A percentile compares a stretch with the other conserved stretches of the same genome.
phyloP scores from a whole-genome alignment of 2,113 vertebrate species.

The Empidonax traillii region DNA sequence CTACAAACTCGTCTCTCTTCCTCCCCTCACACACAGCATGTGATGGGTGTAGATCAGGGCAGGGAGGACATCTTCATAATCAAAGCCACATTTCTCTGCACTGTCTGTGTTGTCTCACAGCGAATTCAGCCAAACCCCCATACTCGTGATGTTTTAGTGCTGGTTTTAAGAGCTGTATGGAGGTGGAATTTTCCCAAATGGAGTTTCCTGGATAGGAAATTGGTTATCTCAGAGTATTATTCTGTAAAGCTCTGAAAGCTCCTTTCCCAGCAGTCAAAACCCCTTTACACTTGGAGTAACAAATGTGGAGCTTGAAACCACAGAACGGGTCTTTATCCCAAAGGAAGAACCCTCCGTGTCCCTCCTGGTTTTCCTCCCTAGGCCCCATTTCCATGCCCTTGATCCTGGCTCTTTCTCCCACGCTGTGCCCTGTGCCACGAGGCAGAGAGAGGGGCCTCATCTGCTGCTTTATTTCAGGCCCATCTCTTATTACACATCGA shows the following conservation, averaged over 20 bases:
- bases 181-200: neutral
- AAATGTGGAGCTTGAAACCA: neutral
- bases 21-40: neutral
- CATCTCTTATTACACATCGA: conserved; percentile 26
- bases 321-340: neutral
- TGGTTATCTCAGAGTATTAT: neutral
- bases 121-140: neutral
- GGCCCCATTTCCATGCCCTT: neutral
- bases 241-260: neutral
- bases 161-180: neutral
- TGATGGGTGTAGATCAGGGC: neutral
- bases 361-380: neutral
- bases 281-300: accelerated
- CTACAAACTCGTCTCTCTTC: neutral
- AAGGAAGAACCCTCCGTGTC: neutral
- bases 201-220: neutral
- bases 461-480: conserved; percentile 17
- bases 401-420: neutral
- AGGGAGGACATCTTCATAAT: neutral
- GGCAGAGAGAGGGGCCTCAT: neutral
- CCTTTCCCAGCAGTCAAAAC: neutral
- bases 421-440: accelerated
- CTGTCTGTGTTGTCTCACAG: neutral
- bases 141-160: neutral
- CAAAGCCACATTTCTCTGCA: neutral